A percentile compares a stretch with the other conserved stretches of the same genome.
Conservation (phyloP, 2,113 vertebrate species). For the Hypanus sabinus region DNA sequence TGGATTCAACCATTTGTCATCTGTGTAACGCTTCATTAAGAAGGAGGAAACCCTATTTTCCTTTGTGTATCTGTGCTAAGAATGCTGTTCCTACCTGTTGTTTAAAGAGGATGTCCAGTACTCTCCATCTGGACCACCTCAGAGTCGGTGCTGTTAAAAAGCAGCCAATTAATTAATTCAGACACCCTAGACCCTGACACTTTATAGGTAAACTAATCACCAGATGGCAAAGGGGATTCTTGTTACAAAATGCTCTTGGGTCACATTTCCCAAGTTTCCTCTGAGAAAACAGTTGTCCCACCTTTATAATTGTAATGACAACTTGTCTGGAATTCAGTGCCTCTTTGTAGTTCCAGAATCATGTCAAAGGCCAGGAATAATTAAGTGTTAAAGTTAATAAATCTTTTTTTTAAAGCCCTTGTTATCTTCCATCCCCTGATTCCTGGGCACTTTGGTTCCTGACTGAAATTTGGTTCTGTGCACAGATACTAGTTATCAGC, state of each 20-base stretch:
- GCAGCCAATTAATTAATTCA: constrained; percentile 30
- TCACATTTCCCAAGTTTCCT: constrained; percentile 14
- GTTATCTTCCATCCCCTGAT: too few species aligned
- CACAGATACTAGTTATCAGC: background rate
- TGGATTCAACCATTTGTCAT: constrained; percentile 13
- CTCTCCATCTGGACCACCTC: constrained; percentile 34
- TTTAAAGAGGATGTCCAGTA: background rate
- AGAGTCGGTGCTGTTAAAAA: constrained; percentile 25
- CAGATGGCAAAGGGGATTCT: constrained; percentile 14
- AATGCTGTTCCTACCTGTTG: constrained; percentile 27
- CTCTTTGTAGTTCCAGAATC: background rate
- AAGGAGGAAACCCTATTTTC: constrained; percentile 24
- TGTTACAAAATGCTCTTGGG: constrained; percentile 19
- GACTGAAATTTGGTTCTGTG: too few species aligned
- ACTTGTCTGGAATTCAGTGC: background rate
- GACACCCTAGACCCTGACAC: constrained; percentile 16
- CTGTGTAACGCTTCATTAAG: constrained; percentile 7
- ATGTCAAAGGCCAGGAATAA: constrained; percentile 4
- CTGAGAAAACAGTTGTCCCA: constrained; percentile 5
- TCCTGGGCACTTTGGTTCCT: background rate
- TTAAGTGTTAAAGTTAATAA: background rate
- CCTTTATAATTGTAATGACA: constrained; percentile 6
- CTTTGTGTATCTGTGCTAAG: background rate
- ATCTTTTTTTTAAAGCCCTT: background rate
- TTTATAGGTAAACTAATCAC: constrained; percentile 11